Base-by-base conservation (phyloP, 1,140 invertebrate genomes). In the Temnothorax longispinosus region DNA sequence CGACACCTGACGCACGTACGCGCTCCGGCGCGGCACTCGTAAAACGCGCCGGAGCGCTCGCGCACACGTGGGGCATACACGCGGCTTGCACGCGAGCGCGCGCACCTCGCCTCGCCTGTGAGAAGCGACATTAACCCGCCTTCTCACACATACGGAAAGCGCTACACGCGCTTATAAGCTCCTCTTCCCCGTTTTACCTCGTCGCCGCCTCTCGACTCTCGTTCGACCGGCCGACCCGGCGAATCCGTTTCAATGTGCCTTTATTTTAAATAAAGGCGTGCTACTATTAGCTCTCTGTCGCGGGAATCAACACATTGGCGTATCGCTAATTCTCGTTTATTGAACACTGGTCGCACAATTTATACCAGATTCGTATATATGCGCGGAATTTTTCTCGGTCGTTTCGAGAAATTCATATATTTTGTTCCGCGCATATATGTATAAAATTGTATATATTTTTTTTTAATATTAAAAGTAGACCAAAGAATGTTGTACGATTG, bases 101-200 rank as follows among this genome's bases (percentile, higher is more conserved):
- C 27, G 27, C 27, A 27, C 27, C 27, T 27, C 27, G 44, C 50
- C 44, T 41, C 50, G 52, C 80, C 64, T 92, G 93, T 94, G 94
- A 94, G 94, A 95, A 95, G 93, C 92, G 90, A 91, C 92, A 93
- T 94, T 93, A 94, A 93, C 87, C 88, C 91, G 91, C 89, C 94
- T 94, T 95, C 94, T 95, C 94, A 94, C 92, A 94, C 91, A 91
- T 87, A 60, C 27, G 60, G 76, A 60, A 13, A 38, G 18, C 35
- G 11, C 21, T 35, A 11, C 2, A 13, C 58, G 60, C 52, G 38
- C 41, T 85, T n/a, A 52, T n/a, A 52, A 58, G 67, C 80, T 67
- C 32, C 62, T 64, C 65, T 35, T 75, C 41, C 21, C 4, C 27
- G 50, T 65, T 85, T 78, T 67, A 64, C 65, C 47, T 67, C 35